Evolutionary conservation across 1,140 invertebrate species (phyloP).

Genomic region (Anastrepha obliqua): DNA sequence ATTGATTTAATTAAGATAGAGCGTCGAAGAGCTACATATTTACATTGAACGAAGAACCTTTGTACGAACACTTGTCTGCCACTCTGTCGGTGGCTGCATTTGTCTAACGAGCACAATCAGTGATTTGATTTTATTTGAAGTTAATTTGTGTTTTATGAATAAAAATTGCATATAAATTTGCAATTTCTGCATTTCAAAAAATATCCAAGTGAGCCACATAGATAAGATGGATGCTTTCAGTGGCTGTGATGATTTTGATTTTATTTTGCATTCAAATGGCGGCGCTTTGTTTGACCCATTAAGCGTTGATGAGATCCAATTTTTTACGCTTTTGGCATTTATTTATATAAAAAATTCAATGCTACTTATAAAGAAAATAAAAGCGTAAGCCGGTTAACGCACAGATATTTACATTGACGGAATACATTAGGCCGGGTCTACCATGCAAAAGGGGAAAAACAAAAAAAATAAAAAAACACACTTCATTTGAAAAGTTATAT

Average conservation of each 20-base stretch:
- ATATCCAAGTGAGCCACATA: background rate
- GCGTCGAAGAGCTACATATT: no score
- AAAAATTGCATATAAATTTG: slow-evolving; percentile 48
- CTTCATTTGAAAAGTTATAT: no score
- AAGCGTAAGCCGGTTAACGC: no score
- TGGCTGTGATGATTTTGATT: background rate
- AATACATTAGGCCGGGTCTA: no score
- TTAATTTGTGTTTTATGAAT: slow-evolving; percentile 48
- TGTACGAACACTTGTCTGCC: background rate
- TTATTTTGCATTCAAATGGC: background rate
- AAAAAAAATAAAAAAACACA: no score
- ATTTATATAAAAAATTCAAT: background rate
- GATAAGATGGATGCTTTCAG: background rate
- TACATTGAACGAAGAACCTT: no score
- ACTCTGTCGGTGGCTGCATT: background rate
- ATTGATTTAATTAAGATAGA: no score
- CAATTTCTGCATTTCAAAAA: background rate
- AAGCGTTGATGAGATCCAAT: slow-evolving; percentile 1
- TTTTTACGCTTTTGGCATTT: slow-evolving; percentile 8
- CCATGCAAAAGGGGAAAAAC: no score
- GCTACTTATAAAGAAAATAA: no score
- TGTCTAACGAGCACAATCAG: slow-evolving; percentile 34
- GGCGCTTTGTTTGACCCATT: slow-evolving; percentile 27
- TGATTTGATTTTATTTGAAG: slow-evolving; percentile 40
- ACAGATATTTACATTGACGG: no score